Conservation (phyloP, 1,140 invertebrate species). For the Aplysia californica region DNA sequence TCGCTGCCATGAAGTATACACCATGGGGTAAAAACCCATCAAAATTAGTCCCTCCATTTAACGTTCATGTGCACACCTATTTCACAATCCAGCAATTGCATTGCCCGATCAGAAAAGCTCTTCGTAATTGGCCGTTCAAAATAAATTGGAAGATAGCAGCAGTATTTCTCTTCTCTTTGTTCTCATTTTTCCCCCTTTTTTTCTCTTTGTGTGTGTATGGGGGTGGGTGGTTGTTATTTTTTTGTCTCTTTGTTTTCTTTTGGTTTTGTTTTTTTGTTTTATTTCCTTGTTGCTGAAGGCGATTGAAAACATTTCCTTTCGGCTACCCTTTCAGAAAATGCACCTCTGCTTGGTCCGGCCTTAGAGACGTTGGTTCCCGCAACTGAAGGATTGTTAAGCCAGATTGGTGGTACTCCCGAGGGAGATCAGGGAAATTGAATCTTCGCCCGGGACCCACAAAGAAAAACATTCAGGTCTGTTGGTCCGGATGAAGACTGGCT, state of each 20-base stretch:
- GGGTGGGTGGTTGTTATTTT: neutral
- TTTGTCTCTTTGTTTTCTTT: neutral
- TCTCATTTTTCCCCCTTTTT: neutral
- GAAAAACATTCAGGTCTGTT: conserved; percentile 7
- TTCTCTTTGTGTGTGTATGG: neutral
- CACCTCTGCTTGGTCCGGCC: neutral
- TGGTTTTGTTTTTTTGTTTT: neutral
- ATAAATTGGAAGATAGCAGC: too few species aligned
- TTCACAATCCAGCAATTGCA: neutral
- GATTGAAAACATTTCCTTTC: neutral
- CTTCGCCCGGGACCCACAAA: conserved; percentile 6
- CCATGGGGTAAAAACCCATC: too few species aligned
- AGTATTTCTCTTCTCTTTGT: too few species aligned
- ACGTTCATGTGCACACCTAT: neutral
- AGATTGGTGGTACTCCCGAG: conserved; percentile 8
- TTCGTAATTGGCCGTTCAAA: too few species aligned
- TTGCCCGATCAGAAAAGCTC: neutral
- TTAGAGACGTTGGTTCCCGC: conserved; percentile 14
- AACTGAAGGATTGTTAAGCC: conserved; percentile 14
- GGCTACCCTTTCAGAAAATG: neutral
- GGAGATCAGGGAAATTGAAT: conserved; percentile 27
- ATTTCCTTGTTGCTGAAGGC: neutral
- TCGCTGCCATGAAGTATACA: too few species aligned
- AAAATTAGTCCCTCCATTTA: neutral
- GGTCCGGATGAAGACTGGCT: conserved; percentile 12